Conservation (phyloP, 2,113 vertebrate species). For the Nycticebus coucang region DNA sequence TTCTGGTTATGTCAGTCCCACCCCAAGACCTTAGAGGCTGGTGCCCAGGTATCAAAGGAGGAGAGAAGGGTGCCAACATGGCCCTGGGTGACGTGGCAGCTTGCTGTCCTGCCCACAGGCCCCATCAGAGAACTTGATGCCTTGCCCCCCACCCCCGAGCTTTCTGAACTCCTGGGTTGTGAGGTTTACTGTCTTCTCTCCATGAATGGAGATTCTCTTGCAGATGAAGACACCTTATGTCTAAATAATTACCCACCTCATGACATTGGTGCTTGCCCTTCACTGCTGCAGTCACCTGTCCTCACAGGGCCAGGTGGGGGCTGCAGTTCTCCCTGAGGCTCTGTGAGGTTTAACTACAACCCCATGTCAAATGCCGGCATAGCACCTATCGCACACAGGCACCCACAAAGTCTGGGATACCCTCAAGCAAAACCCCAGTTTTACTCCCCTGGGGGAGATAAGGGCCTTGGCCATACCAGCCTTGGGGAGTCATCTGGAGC, state of each 20-base stretch:
- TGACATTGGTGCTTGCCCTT: neutral
- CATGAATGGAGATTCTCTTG: too few species aligned
- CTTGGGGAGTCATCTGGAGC: neutral
- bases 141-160: neutral
- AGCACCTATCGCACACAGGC: neutral
- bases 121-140: neutral
- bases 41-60: neutral
- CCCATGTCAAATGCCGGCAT: neutral
- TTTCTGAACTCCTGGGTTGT: rapidly evolving
- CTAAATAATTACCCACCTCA: neutral
- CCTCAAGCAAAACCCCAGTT: neutral
- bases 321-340: neutral
- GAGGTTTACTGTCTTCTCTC: neutral
- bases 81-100: neutral
- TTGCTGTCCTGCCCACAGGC: rapidly evolving
- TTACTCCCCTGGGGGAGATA: rapidly evolving
- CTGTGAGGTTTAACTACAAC: neutral
- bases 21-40: neutral
- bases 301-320: neutral
- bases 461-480: neutral
- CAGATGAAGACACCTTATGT: neutral
- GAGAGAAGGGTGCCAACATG: rapidly evolving
- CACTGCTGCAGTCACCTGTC: neutral
- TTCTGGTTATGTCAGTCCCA: rapidly evolving
- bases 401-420: neutral